These are phyloP conservation scores for Protonemura montana DNA, from an alignment of 2,888 invertebrate species.

Conservation along the genomic window DNA sequence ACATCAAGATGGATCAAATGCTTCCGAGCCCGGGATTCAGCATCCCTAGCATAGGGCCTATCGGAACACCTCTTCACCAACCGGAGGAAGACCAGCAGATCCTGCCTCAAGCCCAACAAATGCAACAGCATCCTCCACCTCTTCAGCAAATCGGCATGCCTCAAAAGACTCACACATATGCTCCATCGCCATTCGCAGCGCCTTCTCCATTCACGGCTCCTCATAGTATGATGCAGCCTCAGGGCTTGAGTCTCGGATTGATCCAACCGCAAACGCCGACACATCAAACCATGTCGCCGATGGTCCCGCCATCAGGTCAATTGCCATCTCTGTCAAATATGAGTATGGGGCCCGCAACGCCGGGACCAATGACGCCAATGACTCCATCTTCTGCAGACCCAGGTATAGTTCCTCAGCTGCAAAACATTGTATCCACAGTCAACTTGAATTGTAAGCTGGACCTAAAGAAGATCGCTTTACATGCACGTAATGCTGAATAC, in stretches of 20 bases:
- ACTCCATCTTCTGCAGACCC: constrained; percentile 92
- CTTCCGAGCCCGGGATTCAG: constrained; percentile 87
- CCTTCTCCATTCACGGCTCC: constrained; percentile 78
- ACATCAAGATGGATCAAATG: constrained; percentile 83
- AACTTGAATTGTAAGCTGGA: constrained; percentile 95
- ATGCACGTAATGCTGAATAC: constrained; percentile 98
- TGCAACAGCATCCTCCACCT: constrained; percentile 70
- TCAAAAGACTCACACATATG: constrained; percentile 78
- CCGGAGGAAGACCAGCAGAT: constrained; percentile 92
- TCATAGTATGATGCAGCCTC: constrained; percentile 87
- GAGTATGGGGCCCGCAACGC: constrained; percentile 76
- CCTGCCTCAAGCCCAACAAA: constrained; percentile 81
- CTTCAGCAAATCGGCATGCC: constrained; percentile 66
- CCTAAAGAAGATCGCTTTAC: constrained; percentile 94
- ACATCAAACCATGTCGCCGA: constrained; percentile 82
- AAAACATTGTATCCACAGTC: constrained; percentile 98
- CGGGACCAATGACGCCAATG: constrained; percentile 84
- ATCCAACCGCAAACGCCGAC: constrained; percentile 17
- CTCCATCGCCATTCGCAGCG: constrained; percentile 63
- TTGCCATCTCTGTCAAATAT: constrained; percentile 64
- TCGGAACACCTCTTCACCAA: constrained; percentile 84
- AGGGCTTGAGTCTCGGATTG: constrained; percentile 59
- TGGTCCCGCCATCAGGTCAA: constrained; percentile 67
- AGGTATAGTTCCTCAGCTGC: constrained; percentile 90
- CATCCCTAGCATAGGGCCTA: constrained; percentile 86